phyloP scores from a whole-genome alignment of 2,888 invertebrate species.

The Prenolepis imparis region DNA sequence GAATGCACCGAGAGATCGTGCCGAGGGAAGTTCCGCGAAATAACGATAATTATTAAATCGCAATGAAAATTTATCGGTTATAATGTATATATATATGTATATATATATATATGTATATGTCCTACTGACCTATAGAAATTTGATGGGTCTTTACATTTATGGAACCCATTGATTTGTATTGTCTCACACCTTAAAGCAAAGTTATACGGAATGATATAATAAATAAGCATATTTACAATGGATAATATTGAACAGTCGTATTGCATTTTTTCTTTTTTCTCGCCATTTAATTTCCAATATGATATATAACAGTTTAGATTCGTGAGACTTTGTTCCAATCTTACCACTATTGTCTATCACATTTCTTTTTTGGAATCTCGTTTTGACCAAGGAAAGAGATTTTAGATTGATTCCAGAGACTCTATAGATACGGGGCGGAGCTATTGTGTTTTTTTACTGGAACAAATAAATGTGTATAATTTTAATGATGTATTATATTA shows the following conservation, averaged over 20 bases:
- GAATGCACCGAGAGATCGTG: too few relatives aligned
- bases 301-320: slow-evolving; percentile 7
- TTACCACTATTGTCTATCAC: slow-evolving; percentile 62
- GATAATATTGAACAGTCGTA: neutral
- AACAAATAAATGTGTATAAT: slow-evolving; percentile 60
- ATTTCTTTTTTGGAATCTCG: slow-evolving; percentile 63
- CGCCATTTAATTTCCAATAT: neutral
- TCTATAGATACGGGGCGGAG: slow-evolving; percentile 77
- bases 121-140: slow-evolving; percentile 30
- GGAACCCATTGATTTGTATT: slow-evolving; percentile 80
- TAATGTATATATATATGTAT: too few relatives aligned
- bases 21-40: too few relatives aligned
- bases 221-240: neutral
- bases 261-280: neutral
- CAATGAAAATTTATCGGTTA: too few relatives aligned
- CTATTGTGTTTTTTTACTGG: slow-evolving; percentile 78
- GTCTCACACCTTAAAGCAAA: slow-evolving; percentile 77
- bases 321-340: slow-evolving; percentile 10
- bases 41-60: too few relatives aligned
- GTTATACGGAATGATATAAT: slow-evolving; percentile 52
- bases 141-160: slow-evolving; percentile 71
- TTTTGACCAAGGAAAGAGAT: slow-evolving; percentile 73
- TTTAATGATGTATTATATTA: slow-evolving; percentile 15
- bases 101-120: neutral
- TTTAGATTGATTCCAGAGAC: slow-evolving; percentile 77